Base-by-base conservation (phyloP, 2,888 invertebrate species). In the Boloria selene region DNA sequence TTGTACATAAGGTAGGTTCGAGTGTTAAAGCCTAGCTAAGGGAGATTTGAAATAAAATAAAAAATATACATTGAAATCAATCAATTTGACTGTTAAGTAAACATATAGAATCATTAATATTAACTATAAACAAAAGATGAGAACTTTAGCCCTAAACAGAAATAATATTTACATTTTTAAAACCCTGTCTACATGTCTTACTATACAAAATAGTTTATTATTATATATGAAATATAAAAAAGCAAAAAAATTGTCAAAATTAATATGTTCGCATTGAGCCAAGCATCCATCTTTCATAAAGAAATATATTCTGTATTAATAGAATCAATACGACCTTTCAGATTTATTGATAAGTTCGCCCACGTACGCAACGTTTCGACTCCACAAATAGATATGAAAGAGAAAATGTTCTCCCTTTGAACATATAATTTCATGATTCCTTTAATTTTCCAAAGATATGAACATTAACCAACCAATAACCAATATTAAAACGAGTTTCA, bases 311-410 rank as follows among this genome's bases (percentile, higher is more conserved):
- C 54, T 16, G 42, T 49, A 56, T 63, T 56, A 63, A 49, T 55
- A 53, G 55, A 63, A 63, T 55, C 62, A 63, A 63, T 63, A 56
- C 56, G 63, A 63, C 50, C 63, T 63, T 62, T 54, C 50, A 42
- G 63, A 63, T 63, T 63, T 63, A 63, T 63, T 63, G 63, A 63
- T 55, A 55, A 51, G 63, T 51, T 63, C 63, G 47, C 42, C 50
- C 63, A 63, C 63, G 56, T 63, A 49, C 63, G 56, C 50, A 50
- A 38, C 38, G 53, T 47, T 50, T 51, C 51, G 26, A 42, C 22
- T 49, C 63, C 50, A 50, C 26, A 55, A 56, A 56, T 17, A 50
- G 44, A 63, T 63, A 63, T 63, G 50, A 50, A 63, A 56, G 50
- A 50, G 50, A 63, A 63, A 56, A 63, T 63, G 56, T 63, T 56